Evolutionary conservation across 2,797 vertebrate genomes (phyloP).

Genomic region (Tenualosa thibaudeaui): DNA sequence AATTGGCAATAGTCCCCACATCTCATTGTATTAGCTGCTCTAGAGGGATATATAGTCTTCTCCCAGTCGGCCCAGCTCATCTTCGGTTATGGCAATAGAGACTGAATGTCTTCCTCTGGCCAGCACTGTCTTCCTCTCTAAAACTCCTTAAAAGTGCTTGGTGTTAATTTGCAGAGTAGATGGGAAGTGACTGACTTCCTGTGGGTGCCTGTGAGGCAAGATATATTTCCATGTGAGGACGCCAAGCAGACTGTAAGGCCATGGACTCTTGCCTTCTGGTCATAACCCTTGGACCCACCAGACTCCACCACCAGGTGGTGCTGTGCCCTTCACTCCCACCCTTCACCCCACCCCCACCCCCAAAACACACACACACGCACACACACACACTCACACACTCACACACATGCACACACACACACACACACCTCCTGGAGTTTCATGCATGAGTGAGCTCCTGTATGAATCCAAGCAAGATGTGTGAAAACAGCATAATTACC

Average conservation of each 20-base stretch:
- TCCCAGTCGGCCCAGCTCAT: background rate
- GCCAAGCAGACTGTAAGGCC: background rate
- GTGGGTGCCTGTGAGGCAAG: background rate
- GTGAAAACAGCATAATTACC: constrained; percentile 16
- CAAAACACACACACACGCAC: background rate
- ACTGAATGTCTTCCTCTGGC: background rate
- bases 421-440: background rate
- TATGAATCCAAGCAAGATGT: background rate
- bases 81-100: background rate
- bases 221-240: background rate
- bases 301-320: constrained; percentile 49
- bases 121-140: background rate
- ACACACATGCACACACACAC: too few species aligned
- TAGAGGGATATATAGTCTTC: background rate
- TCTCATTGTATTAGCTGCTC: background rate
- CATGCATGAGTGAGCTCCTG: background rate
- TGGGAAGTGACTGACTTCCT: background rate
- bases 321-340: constrained; percentile 35
- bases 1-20: background rate
- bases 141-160: background rate
- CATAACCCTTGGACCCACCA: background rate
- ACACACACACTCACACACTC: too few species aligned
- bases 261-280: background rate
- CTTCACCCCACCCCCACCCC: background rate
- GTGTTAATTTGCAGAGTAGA: background rate